Base-by-base conservation (phyloP, 2,888 invertebrate genomes). In the Odontomyia ornata region DNA sequence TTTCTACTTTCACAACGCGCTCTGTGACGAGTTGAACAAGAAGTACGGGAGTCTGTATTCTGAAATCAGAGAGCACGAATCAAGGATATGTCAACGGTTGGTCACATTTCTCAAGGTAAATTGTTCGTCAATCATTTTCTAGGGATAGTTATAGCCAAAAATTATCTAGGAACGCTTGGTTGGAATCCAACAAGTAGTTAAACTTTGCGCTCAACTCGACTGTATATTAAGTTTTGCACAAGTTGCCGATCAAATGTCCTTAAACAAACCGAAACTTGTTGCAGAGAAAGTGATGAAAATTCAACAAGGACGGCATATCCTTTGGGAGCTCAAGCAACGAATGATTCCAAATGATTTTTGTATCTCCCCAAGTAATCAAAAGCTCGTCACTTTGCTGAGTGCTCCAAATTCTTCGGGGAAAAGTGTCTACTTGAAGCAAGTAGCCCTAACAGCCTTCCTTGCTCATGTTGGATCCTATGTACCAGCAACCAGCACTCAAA, bases 341-440 rank as follows among this genome's bases (percentile, higher is more conserved):
- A 80, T 79, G 62, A 64, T 79, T 15, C 77, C 80, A 9, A 81
- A 80, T 27, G 76, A 78, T 27, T 80, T 80, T 15, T 47, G 77
- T 15, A 76, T 75, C 27, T 9, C 7, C 23, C 9, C 43, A 13
- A 3, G 15, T 21, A 83, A 86, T 0, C 86, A 88, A 7, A 90
- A 90, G 18, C 86, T 88, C 13, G 89, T 97, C 27, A 94, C 93
- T 84, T 89, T 98, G 69, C 87, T 97, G 5, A 95, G 95, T 0
- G 97, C 97, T 0, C 95, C 97, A 0, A 98, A 97, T 86, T 92
- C 95, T 0, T 94, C 95, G 83, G 98, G 98, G 1, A 98, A 98
- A 86, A 97, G 95, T 78, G 91, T 97, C 30, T 98, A 95, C 85
- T 88, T 98, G 83, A 97, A 96, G 86, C 95, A 96, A 87, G 88